Percentiles rank a stretch among this genome's conserved stretches.
These are phyloP conservation scores for Punctoribates punctum DNA, from an alignment of 2,888 invertebrate species.

Conservation along the genomic window DNA sequence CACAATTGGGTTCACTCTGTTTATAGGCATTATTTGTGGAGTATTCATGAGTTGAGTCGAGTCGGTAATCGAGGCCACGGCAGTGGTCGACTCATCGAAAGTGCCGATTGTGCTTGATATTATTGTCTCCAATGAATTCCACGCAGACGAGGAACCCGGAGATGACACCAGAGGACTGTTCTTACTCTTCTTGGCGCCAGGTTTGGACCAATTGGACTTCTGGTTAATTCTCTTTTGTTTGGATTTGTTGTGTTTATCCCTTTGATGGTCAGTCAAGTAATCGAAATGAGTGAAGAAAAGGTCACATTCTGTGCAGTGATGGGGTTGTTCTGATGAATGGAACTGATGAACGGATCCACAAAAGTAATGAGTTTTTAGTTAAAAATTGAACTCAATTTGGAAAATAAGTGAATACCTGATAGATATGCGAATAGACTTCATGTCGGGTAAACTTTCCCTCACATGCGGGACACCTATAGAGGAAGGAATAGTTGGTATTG, in stretches of 20 bases:
- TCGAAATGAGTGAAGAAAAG: background rate
- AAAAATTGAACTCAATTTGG: no score
- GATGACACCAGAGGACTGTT: background rate
- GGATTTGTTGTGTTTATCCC: slow-evolving; percentile 29
- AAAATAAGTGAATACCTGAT: no score
- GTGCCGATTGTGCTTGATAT: slow-evolving; percentile 5
- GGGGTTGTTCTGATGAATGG: slow-evolving; percentile 38
- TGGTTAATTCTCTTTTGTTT: background rate
- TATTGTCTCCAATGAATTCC: slow-evolving; percentile 18
- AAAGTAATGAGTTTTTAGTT: no score
- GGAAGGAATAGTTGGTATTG: slow-evolving; percentile 14
- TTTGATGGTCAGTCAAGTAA: slow-evolving; percentile 34
- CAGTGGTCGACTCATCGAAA: background rate
- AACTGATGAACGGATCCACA: slow-evolving; percentile 34
- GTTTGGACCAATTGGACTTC: no score
- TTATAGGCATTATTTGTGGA: background rate
- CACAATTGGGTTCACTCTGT: background rate
- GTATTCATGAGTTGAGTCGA: background rate
- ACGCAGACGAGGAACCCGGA: background rate
- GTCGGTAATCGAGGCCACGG: background rate
- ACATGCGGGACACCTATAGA: slow-evolving; percentile 32
- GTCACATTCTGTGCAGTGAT: slow-evolving; percentile 11
- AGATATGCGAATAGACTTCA: slow-evolving; percentile 38
- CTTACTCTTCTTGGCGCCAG: background rate
- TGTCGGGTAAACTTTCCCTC: slow-evolving; percentile 14